phyloP scores from a whole-genome alignment of 1,140 invertebrate species.

The Heliconius melpomene region DNA sequence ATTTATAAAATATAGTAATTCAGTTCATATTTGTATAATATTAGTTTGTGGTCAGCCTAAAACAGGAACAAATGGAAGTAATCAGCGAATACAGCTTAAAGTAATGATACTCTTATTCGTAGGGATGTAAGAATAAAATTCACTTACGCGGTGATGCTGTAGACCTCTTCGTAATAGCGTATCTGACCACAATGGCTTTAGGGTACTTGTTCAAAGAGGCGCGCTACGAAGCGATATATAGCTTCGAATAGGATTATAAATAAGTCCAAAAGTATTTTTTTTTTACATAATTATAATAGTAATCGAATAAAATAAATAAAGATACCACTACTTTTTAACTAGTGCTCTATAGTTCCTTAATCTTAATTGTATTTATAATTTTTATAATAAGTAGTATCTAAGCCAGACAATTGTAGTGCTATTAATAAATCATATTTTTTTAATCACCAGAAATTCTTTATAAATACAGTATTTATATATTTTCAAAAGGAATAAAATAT shows the following conservation, averaged over 20 bases:
- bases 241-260: neutral
- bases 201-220: neutral
- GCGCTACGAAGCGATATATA: neutral
- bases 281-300: neutral
- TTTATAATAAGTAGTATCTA: too few relatives aligned
- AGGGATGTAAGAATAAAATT: slow-evolving; percentile 24
- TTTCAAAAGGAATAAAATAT: too few relatives aligned
- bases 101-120: neutral
- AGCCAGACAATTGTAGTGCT: too few relatives aligned
- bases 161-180: slow-evolving; percentile 22
- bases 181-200: slow-evolving; percentile 56
- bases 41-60: slow-evolving; percentile 31
- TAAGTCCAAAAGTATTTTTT: too few relatives aligned
- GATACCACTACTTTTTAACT: neutral
- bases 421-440: too few relatives aligned
- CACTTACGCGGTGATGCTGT: neutral
- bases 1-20: slow-evolving; percentile 36
- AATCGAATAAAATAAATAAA: neutral
- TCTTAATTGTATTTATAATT: too few relatives aligned
- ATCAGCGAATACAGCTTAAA: slow-evolving; percentile 2
- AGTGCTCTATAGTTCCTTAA: too few relatives aligned
- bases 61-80: slow-evolving; percentile 29
- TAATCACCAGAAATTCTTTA: too few relatives aligned
- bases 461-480: too few relatives aligned
- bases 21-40: slow-evolving; percentile 39